Percentiles rank a stretch among this genome's conserved stretches.
Evolutionary conservation across 30 jellyfish, hydroid and myxozoan genomes (phyloP).

Genomic region (Hydractinia echinata): DNA sequence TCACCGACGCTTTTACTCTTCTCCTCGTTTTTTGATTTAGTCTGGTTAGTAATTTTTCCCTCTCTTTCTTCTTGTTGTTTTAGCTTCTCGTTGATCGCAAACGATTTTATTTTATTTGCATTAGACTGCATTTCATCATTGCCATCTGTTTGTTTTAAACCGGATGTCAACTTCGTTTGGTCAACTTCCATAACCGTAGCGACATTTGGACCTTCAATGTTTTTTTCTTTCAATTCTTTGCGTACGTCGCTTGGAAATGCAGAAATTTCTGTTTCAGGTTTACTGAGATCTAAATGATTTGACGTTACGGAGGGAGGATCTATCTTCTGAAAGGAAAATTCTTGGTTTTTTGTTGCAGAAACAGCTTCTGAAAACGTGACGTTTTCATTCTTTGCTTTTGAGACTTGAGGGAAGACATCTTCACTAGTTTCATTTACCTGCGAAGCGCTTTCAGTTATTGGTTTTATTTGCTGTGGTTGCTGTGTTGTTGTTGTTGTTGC

Average conservation of each 20-base stretch:
- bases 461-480: background rate
- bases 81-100: too few relatives aligned
- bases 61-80: background rate
- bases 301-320: background rate
- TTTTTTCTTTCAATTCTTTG: background rate
- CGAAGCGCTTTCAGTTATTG: background rate
- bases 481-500: background rate
- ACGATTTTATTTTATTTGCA: too few relatives aligned
- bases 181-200: background rate
- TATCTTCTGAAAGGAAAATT: background rate
- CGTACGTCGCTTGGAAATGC: background rate
- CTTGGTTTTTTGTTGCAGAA: background rate
- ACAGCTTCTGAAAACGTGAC: background rate
- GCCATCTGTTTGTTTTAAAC: background rate
- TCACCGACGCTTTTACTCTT: background rate
- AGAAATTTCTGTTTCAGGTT: background rate
- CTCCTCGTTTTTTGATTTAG: background rate
- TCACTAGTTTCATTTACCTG: background rate
- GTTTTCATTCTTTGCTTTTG: background rate
- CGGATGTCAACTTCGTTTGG: too few relatives aligned
- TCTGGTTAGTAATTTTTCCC: background rate
- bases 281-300: conserved; percentile 11
- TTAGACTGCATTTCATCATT: too few relatives aligned
- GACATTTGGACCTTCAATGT: conserved; percentile 1
- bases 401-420: conserved; percentile 10